Evolutionary conservation across 2,797 vertebrate genomes (phyloP), one percentile per base, ranked within the genome.

Genomic region (Acipenser oxyrinchus): DNA sequence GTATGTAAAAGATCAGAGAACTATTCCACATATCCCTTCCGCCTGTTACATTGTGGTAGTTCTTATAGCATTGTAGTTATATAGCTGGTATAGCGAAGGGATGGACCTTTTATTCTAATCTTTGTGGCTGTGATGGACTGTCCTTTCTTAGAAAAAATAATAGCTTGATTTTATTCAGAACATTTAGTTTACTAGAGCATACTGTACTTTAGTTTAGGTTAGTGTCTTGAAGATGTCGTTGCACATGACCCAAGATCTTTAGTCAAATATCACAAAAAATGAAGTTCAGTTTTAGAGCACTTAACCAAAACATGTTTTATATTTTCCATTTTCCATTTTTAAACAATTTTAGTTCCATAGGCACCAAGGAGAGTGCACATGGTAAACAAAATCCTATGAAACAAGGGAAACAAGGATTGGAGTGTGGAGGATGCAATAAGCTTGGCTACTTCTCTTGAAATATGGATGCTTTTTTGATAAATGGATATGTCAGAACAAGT

Each of bases 1-100:
- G 52, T 53, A 53, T 53, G 52, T n/a, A 58, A n/a, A 58, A 58
- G 55, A 58, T 58, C 15, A 58, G 55, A 11, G 15, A n/a, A 58
- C 55, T n/a, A 58, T 58, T 6, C 15, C 7, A n/a, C 10, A 11
- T 11, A 58, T 58, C 12, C 55, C 12, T 11, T 37, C 1, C 37
- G 4, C 37, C 37, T 37, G 37, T 37, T 37, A 37, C 55, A 7
- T 11, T 58, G 55, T 13, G 10, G 1, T 11, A n/a, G 15, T 58
- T n/a, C 55, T 53, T 53, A 37, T 12, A 53, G 6, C 8, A 53
- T 8, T 8, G 3, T 53, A 18, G 12, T 53, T 7, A 3, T 53
- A 53, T 8, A 12, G 51, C 51, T 58, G 12, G 55, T n/a, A 13
- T 58, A n/a, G 55, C 6, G 9, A 1, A 58, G 55, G 11, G 7